Evolutionary conservation across 2,797 vertebrate genomes (phyloP).

Genomic region (Staurois parvus): DNA sequence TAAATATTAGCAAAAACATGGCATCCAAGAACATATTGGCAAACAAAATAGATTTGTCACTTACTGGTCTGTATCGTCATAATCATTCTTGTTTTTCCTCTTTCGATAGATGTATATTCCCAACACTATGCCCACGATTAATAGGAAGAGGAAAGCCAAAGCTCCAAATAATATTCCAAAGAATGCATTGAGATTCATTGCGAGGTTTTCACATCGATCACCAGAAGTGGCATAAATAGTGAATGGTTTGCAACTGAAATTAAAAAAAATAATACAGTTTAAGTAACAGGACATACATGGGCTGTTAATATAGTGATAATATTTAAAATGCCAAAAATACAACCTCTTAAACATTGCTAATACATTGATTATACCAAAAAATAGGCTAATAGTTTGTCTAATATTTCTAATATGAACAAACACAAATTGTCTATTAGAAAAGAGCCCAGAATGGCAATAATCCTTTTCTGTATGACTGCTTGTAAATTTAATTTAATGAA

Average conservation of each 20-base stretch:
- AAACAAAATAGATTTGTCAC: background rate
- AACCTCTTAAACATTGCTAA: too few relatives aligned
- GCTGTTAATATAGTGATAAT: too few relatives aligned
- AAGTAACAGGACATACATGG: background rate
- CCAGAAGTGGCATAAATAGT: conserved; percentile 70
- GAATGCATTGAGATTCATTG: conserved; percentile 68
- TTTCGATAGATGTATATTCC: conserved; percentile 29
- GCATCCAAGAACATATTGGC: too few relatives aligned
- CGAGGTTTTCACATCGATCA: conserved; percentile 61
- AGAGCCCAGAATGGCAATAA: too few relatives aligned
- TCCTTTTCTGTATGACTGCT: too few relatives aligned
- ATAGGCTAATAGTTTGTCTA: too few relatives aligned
- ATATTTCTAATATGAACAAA: too few relatives aligned
- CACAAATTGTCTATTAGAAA: too few relatives aligned
- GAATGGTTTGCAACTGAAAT: conserved; percentile 70
- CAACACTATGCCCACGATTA: conserved; percentile 56
- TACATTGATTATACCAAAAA: too few relatives aligned
- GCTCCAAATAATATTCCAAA: conserved; percentile 73
- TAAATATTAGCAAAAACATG: too few relatives aligned
- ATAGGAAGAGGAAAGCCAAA: conserved; percentile 70
- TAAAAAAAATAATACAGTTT: conserved; percentile 14
- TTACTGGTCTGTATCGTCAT: background rate
- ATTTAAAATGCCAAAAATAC: too few relatives aligned
- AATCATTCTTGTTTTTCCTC: background rate
- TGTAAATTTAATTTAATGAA: too few relatives aligned